Evolutionary conservation across 2,888 invertebrate genomes (phyloP).

Genomic region (Onthophagus sagittarius): DNA sequence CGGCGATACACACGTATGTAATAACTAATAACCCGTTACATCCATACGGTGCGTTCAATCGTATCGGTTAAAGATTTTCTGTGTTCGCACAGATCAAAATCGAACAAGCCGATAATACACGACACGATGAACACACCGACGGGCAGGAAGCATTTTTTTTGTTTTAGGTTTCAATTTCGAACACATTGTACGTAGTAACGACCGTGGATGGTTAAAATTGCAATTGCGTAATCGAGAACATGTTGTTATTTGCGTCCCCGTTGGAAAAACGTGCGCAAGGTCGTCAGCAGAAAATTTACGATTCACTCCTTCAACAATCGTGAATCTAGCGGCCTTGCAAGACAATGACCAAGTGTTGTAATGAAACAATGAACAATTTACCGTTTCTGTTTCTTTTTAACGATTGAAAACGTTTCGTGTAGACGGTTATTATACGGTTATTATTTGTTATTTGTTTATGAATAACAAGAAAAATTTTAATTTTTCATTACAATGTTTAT

Average conservation of each 20-base stretch:
- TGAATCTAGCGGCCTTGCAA: background rate
- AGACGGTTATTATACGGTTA: background rate
- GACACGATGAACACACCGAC: background rate
- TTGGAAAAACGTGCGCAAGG: background rate
- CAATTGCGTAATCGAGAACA: background rate
- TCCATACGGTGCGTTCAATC: background rate
- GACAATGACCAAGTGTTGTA: background rate
- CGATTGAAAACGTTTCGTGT: background rate
- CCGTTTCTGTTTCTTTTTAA: background rate
- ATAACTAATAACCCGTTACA: background rate
- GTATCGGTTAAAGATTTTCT: background rate
- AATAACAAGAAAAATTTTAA: too few species aligned
- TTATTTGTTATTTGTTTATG: background rate
- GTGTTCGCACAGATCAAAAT: background rate
- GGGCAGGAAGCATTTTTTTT: background rate
- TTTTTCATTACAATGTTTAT: too few species aligned
- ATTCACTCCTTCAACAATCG: background rate
- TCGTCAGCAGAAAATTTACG: background rate
- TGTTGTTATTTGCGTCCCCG: background rate
- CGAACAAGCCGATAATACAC: background rate
- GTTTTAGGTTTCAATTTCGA: background rate
- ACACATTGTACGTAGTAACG: background rate
- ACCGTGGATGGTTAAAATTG: background rate
- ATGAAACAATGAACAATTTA: background rate
- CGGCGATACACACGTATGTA: background rate